phyloP scores from a whole-genome alignment of 2,113 vertebrate genomes.

The Eretmochelys imbricata region DNA sequence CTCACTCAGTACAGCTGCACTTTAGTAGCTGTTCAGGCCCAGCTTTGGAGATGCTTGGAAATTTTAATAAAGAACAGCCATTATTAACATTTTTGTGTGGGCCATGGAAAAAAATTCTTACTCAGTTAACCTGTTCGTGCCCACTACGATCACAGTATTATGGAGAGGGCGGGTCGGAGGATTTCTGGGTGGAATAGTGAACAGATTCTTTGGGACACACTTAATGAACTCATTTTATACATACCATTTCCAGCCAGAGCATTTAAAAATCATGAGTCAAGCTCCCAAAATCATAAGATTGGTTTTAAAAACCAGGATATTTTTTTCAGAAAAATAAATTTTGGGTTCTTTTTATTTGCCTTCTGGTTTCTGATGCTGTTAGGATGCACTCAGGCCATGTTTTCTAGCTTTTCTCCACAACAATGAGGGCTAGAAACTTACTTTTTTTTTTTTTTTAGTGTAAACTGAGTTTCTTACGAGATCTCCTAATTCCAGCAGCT shows the following conservation, averaged over 20 bases:
- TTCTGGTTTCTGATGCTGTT: neutral
- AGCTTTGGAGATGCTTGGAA: neutral
- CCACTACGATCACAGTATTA: neutral
- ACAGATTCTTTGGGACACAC: neutral
- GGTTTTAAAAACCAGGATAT: too few species aligned
- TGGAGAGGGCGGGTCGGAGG: neutral
- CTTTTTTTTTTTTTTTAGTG: neutral
- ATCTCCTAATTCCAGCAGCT: neutral
- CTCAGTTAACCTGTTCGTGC: neutral
- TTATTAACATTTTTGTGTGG: neutral
- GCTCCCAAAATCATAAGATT: neutral
- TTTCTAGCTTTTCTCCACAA: neutral
- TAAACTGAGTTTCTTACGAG: neutral
- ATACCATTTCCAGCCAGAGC: neutral
- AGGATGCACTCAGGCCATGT: neutral
- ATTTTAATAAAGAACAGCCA: neutral
- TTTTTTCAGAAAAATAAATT: neutral
- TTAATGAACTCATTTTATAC: neutral
- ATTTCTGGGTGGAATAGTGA: neutral
- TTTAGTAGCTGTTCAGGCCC: too few species aligned
- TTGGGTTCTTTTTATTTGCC: neutral
- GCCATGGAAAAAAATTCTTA: neutral
- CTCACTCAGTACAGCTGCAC: too few species aligned
- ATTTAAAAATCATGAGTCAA: neutral
- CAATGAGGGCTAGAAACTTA: neutral